Conservation (phyloP, 2,888 invertebrate genomes). For the Thymelicus acteon region DNA sequence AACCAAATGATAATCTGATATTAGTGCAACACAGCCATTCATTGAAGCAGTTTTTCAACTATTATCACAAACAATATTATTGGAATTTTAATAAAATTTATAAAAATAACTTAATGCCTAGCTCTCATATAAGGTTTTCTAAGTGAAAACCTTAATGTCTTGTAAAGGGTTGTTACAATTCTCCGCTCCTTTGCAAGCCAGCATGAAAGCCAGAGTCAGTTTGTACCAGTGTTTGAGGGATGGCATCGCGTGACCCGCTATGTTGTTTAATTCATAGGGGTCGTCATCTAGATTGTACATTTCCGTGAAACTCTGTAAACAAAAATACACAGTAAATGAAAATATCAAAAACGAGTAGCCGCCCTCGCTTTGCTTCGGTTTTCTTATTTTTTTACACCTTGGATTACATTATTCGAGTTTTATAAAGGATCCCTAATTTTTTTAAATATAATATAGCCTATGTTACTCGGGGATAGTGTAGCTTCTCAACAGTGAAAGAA, state of each 20-base stretch:
- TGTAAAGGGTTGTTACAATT: conserved; percentile 58
- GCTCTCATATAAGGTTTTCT: background rate
- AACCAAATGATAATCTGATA: background rate
- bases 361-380: too few species aligned
- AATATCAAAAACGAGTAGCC: too few species aligned
- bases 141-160: conserved; percentile 6
- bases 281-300: conserved; percentile 90
- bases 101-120: background rate
- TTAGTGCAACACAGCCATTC: background rate
- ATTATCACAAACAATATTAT: conserved; percentile 2
- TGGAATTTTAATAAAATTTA: background rate
- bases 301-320: conserved; percentile 88
- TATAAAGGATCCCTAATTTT: too few species aligned
- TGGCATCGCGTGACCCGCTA: conserved; percentile 77
- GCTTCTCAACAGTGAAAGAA: too few species aligned
- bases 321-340: conserved; percentile 15
- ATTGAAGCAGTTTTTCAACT: background rate
- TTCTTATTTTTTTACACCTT: too few species aligned
- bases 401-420: too few species aligned
- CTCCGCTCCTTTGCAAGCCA: conserved; percentile 71
- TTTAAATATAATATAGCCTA: too few species aligned
- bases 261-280: conserved; percentile 89
- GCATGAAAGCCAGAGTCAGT: conserved; percentile 76
- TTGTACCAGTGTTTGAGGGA: conserved; percentile 81
- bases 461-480: too few species aligned